These are phyloP conservation scores for Semicossyphus pulcher DNA, from an alignment of 2,113 vertebrate species.

Conservation along the genomic window DNA sequence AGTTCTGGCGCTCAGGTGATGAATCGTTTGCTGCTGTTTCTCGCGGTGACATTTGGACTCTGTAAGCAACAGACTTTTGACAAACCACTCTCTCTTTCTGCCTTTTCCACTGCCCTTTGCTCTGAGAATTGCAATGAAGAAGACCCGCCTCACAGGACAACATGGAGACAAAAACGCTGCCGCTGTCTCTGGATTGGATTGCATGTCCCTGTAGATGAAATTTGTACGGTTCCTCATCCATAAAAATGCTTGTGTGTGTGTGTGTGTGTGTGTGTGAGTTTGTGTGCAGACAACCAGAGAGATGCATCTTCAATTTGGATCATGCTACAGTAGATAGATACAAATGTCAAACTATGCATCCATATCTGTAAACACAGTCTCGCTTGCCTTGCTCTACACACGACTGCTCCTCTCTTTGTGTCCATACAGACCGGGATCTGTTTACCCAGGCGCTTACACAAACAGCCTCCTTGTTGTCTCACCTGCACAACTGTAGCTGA, in stretches of 20 bases:
- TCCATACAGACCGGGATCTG: constrained; percentile 1
- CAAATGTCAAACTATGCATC: constrained; percentile 44
- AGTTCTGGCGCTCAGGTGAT: background rate
- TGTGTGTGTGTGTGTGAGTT: background rate
- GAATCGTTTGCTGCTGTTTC: constrained; percentile 18
- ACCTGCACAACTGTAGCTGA: constrained; percentile 15
- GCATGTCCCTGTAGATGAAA: constrained; percentile 37
- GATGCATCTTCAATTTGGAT: background rate
- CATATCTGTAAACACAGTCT: constrained; percentile 14
- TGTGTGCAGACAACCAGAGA: background rate
- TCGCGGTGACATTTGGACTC: constrained; percentile 2
- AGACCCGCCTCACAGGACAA: constrained; percentile 10
- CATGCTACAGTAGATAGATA: background rate
- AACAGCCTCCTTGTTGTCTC: background rate
- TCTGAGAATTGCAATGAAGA: constrained; percentile 27
- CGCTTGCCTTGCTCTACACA: constrained; percentile 9
- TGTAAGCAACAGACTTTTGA: constrained; percentile 19
- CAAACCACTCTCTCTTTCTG: constrained; percentile 35
- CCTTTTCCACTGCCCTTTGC: constrained; percentile 40
- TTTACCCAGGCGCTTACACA: background rate
- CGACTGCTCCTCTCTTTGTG: background rate
- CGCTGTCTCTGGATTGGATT: constrained; percentile 20
- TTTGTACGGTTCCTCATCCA: constrained; percentile 17
- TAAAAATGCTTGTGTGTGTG: constrained; percentile 2
- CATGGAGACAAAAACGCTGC: constrained; percentile 17